phyloP scores from a whole-genome alignment of 2,113 vertebrate genomes.

The Bubo bubo region DNA sequence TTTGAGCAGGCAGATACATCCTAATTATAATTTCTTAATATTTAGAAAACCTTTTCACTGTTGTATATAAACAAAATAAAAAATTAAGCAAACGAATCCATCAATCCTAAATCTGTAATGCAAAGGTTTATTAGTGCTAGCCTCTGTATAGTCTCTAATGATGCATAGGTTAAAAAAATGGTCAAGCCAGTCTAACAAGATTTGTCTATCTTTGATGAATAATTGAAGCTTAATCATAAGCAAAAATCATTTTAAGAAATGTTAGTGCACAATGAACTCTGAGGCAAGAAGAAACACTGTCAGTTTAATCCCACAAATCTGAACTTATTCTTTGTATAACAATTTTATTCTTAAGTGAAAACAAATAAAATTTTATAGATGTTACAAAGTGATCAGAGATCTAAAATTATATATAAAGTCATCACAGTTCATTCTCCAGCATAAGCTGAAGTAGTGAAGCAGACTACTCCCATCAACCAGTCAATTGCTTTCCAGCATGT shows the following conservation, averaged over 20 bases:
- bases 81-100: background rate
- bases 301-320: background rate
- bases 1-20: background rate
- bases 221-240: background rate
- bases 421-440: background rate
- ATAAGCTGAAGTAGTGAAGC: background rate
- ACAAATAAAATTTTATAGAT: background rate
- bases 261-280: background rate
- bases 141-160: background rate
- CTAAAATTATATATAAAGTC: background rate
- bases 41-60: background rate
- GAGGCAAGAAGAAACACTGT: background rate
- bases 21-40: background rate
- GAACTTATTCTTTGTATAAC: background rate
- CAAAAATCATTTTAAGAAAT: background rate
- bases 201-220: background rate
- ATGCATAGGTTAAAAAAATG: background rate
- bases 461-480: background rate
- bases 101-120: background rate
- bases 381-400: background rate
- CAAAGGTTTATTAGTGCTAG: background rate
- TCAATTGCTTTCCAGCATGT: background rate
- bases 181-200: background rate
- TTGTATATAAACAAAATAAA: background rate
- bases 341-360: slow-evolving; percentile 4